phyloP scores from a whole-genome alignment of 2,797 vertebrate species.

The Saxicola maurus region DNA sequence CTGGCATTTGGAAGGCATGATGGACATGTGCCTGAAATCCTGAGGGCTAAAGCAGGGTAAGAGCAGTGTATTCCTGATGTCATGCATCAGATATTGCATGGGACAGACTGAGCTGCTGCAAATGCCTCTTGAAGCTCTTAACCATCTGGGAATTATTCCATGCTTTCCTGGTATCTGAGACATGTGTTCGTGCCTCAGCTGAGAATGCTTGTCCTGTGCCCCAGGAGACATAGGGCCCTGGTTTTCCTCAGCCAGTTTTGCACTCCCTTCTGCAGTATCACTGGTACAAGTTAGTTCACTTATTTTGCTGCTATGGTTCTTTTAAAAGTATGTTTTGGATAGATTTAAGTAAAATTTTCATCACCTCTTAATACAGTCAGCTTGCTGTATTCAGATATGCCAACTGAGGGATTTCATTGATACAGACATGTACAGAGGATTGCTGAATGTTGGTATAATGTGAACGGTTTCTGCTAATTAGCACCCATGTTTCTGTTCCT shows the following conservation, averaged over 20 bases:
- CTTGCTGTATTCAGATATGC: background rate
- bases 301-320: background rate
- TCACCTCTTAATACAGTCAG: background rate
- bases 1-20: background rate
- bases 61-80: conserved; percentile 6
- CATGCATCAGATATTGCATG: conserved; percentile 14
- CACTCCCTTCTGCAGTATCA: background rate
- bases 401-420: background rate
- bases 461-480: background rate
- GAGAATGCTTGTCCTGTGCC: background rate
- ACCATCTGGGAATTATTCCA: conserved; percentile 9
- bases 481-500: background rate
- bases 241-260: background rate
- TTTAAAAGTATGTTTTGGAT: background rate
- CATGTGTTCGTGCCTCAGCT: background rate
- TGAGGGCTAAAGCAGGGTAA: background rate
- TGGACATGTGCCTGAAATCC: background rate
- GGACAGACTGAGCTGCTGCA: conserved; percentile 33
- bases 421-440: background rate
- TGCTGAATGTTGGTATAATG: background rate
- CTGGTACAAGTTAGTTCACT: background rate
- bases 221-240: background rate
- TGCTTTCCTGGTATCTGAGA: conserved; percentile 14
- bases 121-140: conserved; percentile 30
- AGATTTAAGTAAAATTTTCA: background rate